A percentile compares a stretch with the other conserved stretches of the same genome.
Conservation (phyloP, 2,113 vertebrate species). For the Macrotis lagotis region DNA sequence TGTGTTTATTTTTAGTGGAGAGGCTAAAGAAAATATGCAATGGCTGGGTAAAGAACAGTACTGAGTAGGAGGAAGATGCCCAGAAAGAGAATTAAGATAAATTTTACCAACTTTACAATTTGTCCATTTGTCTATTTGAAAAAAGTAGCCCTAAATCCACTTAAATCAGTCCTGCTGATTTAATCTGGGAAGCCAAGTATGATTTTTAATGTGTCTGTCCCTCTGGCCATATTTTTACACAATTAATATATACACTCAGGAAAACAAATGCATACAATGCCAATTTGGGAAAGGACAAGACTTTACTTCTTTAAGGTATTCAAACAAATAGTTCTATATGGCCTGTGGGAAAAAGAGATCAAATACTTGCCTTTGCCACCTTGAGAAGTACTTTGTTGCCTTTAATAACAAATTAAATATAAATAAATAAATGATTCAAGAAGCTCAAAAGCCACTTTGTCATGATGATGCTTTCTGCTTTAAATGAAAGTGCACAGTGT, state of each 20-base stretch:
- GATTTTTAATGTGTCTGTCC: background rate
- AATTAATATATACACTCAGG: background rate
- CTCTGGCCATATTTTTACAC: background rate
- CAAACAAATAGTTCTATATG: background rate
- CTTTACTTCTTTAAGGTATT: background rate
- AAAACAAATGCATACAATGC: background rate
- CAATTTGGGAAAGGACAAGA: background rate
- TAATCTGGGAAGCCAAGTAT: background rate
- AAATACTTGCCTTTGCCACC: slow-evolving; percentile 8
- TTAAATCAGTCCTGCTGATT: background rate
- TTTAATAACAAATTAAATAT: background rate
- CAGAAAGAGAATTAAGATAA: background rate
- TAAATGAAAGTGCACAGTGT: background rate
- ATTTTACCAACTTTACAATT: background rate
- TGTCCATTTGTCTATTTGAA: background rate
- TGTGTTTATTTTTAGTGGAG: background rate
- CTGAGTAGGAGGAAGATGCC: background rate
- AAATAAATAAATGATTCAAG: background rate
- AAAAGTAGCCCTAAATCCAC: background rate
- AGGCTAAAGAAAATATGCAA: background rate
- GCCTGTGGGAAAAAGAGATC: slow-evolving; percentile 56
- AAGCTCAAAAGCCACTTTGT: slow-evolving; percentile 25
- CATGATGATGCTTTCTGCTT: background rate
- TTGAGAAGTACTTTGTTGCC: background rate
- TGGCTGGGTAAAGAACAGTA: background rate